Evolutionary conservation across 2,888 invertebrate genomes (phyloP), one percentile per base, ranked within the genome.

Genomic region (Stenichneumon culpator): DNA sequence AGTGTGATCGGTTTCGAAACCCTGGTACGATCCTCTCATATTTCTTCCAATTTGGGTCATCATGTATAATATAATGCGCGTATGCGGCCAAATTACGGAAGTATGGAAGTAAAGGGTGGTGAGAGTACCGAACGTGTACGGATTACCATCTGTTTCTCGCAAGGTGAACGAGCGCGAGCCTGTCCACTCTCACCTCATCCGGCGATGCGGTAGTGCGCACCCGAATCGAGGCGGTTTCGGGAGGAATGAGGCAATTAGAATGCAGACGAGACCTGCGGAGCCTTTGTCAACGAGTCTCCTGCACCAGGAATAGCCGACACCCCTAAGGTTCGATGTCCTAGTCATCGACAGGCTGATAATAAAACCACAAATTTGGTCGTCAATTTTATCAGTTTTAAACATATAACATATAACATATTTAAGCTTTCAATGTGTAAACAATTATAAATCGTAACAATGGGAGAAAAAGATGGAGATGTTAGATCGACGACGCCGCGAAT

Each of bases 231-330:
- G 89, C 91, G 91, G 92, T 92, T 92, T 84, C 52, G 63, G 67
- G 67, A 67, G 74, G 93, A 93, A 93, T 93, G 92, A 93, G 92
- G 93, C 92, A 93, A 93, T 93, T 93, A 93, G 93, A 91, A 93
- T 93, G 93, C 93, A 92, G 92, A 92, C 91, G 89, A 91, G 90
- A 89, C 88, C 69, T 79, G 67, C 82, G 68, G 65, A 50, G 68
- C 73, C 75, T 72, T 80, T 57, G 57, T 44, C 47, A 16, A 50
- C 70, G 72, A 72, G 57, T 77, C 36, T 32, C 69, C 72, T 68
- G 16, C 6, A 57, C 39, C 50, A 47, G 11, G 16, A 70, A n/a
- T 9, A 19, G n/a, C 16, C 63, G 63, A 25, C 28, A 22, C 75
- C 50, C 25, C 36, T 16, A 32, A 25, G 32, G 63, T 39, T n/a